A percentile compares a stretch with the other conserved stretches of the same genome.
phyloP scores from a whole-genome alignment of 2,888 invertebrate species.

The Standfussiana lucernea region DNA sequence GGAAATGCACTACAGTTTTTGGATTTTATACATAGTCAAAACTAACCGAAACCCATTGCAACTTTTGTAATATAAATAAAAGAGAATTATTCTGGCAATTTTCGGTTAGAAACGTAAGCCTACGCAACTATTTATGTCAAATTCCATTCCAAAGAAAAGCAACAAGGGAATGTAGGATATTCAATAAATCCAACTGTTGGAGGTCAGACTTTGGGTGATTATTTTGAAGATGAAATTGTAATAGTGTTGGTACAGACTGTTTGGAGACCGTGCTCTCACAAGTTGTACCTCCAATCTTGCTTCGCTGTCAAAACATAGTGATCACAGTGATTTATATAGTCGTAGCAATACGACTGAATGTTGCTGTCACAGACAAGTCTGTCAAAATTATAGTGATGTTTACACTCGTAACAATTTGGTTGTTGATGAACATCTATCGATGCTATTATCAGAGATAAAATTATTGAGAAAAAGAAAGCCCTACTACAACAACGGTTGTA shows the following conservation, averaged over 20 bases:
- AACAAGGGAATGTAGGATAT: conserved; percentile 12
- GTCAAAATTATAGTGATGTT: no score
- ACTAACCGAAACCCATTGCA: not conserved
- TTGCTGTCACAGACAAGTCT: no score
- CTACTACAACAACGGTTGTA: no score
- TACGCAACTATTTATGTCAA: conserved; percentile 30
- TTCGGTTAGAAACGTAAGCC: not conserved
- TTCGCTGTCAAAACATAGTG: no score
- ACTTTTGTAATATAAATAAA: conserved; percentile 14
- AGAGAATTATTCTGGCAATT: not conserved
- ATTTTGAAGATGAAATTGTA: not conserved
- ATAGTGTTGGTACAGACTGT: not conserved
- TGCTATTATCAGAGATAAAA: no score
- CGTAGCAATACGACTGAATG: no score
- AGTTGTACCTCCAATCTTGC: no score
- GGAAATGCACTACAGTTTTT: not conserved
- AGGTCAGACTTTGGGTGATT: conserved; percentile 10
- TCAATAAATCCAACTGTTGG: conserved; percentile 32
- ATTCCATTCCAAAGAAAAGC: conserved; percentile 29
- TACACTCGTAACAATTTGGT: no score
- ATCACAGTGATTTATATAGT: no score
- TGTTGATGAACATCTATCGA: no score
- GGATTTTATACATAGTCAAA: not conserved
- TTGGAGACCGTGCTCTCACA: no score
- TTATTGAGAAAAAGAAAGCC: no score